Percentiles rank a stretch among this genome's conserved stretches.
Evolutionary conservation across 2,888 invertebrate species (phyloP).

Genomic region (Hirudinaria manillensis): DNA sequence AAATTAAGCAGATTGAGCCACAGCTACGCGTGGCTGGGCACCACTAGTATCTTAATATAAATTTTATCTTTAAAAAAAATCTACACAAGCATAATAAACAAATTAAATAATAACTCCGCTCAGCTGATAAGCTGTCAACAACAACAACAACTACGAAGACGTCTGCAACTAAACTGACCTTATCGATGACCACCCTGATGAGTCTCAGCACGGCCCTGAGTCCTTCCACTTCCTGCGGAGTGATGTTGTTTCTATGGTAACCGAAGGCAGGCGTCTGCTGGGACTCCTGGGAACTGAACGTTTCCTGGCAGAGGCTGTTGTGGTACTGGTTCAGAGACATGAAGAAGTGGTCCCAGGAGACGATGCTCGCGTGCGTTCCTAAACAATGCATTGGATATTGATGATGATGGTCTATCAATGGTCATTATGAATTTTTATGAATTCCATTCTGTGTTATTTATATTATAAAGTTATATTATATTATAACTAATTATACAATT

Average conservation of each 20-base stretch:
- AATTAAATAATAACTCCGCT: too few species aligned
- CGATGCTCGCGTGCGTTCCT: constrained; percentile 54
- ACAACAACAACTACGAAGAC: background rate
- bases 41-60: too few species aligned
- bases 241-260: constrained; percentile 58
- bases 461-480: background rate
- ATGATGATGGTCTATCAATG: too few species aligned
- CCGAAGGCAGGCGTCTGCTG: constrained; percentile 57
- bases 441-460: background rate
- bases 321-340: constrained; percentile 65
- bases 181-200: constrained; percentile 67
- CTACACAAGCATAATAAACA: background rate
- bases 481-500: too few species aligned
- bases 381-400: constrained; percentile 43
- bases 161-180: constrained; percentile 29
- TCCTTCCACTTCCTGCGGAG: constrained; percentile 76
- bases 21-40: too few species aligned
- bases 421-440: background rate
- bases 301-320: constrained; percentile 57
- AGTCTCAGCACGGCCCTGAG: constrained; percentile 74
- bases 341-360: constrained; percentile 82
- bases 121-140: background rate
- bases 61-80: constrained; percentile 15
- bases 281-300: background rate
- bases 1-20: too few species aligned